phyloP scores from a whole-genome alignment of 2,113 vertebrate genomes.

The Tupaia chinensis region DNA sequence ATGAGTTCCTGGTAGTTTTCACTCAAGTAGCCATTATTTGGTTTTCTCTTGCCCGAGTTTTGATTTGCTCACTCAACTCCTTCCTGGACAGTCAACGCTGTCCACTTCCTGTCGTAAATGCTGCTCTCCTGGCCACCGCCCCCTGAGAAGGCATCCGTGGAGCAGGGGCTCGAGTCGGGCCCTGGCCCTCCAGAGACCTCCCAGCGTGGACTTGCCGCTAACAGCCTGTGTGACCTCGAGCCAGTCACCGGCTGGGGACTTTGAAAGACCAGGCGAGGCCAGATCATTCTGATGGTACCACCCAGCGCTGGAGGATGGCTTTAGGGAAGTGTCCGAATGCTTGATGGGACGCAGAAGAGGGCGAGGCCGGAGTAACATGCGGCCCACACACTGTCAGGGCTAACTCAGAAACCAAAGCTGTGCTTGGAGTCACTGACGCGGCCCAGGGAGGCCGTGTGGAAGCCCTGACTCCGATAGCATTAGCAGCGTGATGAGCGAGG shows the following conservation, averaged over 20 bases:
- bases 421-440: not conserved
- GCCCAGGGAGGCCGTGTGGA: not conserved
- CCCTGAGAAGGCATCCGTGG: rapidly evolving
- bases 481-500: not conserved
- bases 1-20: not conserved
- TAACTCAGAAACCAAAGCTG: not conserved
- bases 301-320: not conserved
- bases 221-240: not conserved
- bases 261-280: not conserved
- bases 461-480: not conserved
- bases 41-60: not conserved
- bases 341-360: not conserved
- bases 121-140: rapidly evolving
- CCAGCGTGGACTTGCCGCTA: not conserved
- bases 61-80: not conserved
- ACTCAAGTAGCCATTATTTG: not conserved
- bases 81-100: not conserved
- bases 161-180: not conserved
- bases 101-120: not conserved
- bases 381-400: no score
- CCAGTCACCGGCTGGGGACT: not conserved
- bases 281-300: not conserved
- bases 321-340: not conserved
- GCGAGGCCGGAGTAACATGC: not conserved
- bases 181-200: not conserved